Evolutionary conservation across 1,140 invertebrate species (phyloP), one percentile per base, ranked within the genome.

Genomic region (Triops longicaudatus): DNA sequence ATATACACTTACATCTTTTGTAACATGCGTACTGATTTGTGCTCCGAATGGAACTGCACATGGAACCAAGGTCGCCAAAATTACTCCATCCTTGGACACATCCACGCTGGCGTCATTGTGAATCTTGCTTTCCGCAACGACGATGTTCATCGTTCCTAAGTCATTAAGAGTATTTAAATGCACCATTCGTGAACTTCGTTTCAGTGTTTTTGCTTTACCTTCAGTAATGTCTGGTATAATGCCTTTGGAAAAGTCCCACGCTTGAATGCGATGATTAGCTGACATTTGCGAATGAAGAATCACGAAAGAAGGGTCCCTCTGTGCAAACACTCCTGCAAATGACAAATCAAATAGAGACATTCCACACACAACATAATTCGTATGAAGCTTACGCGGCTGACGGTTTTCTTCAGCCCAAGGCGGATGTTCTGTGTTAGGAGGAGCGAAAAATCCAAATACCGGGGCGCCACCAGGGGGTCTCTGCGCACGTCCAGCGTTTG

Each of bases 41-140:
- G 77, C 73, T 71, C 77, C 77, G 31, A 26, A 50, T 3, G 42
- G 77, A 41, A 73, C 42, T 14, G 81, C 82, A 28, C 85, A 80
- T 17, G 87, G 92, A 7, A 92, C 84, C 76, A 94, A 85, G 1
- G 92, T 90, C 1, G 92, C 92, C 37, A 95, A 84, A 31, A 93
- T 84, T n/a, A 88, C 88, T 7, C 92, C 92, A 84, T 95, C 92
- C 31, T 88, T 87, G 0, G 93, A 93, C 78, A 95, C 90, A 82
- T 93, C 92, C 78, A 94, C 91, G 83, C 91, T 93, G 1, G 92
- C 92, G 83, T 95, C 93, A 82, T 94, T 95, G 81, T 94, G 92
- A 72, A 96, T 92, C 82, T 91, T 92, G 83, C 93, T 94, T 82
- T 92, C 89, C 43, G 87, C 86, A 4, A 94, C 92, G 10, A 95